Percentiles rank a stretch among this genome's conserved stretches.
phyloP scores from a whole-genome alignment of 92 coral and sea anemone genomes.

The Paragorgia papillata region DNA sequence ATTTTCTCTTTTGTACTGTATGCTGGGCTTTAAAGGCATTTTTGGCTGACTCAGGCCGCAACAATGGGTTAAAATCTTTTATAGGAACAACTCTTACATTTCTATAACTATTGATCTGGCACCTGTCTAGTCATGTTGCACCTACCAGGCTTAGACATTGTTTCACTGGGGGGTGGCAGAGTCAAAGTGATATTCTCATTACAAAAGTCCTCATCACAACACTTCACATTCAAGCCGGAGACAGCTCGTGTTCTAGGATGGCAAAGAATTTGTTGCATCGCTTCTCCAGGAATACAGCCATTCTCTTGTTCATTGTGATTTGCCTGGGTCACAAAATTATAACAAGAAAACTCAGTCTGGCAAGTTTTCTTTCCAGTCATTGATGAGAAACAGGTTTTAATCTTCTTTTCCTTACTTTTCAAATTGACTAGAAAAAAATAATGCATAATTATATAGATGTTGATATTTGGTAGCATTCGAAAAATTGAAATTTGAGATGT shows the following conservation, averaged over 20 bases:
- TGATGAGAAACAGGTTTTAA: not conserved
- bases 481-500: no score
- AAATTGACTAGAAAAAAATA: not conserved
- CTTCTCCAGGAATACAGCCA: not conserved
- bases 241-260: not conserved
- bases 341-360: not conserved
- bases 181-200: slow-evolving; percentile 12
- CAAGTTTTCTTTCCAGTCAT: not conserved
- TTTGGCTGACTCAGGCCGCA: no score
- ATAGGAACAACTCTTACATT: no score
- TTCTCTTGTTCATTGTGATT: not conserved
- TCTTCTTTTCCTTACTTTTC: no score
- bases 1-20: no score
- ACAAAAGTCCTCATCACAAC: slow-evolving; percentile 21
- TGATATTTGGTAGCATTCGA: no score
- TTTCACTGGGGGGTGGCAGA: not conserved
- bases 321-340: not conserved
- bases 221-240: not conserved
- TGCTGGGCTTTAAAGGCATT: no score
- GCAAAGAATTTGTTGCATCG: not conserved
- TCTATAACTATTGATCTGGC: no score
- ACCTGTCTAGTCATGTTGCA: no score
- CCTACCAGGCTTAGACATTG: not conserved
- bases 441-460: no score
- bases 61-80: no score